A percentile compares a stretch with the other conserved stretches of the same genome.
phyloP scores from a whole-genome alignment of 2,113 vertebrate species.

The Isichthys henryi region DNA sequence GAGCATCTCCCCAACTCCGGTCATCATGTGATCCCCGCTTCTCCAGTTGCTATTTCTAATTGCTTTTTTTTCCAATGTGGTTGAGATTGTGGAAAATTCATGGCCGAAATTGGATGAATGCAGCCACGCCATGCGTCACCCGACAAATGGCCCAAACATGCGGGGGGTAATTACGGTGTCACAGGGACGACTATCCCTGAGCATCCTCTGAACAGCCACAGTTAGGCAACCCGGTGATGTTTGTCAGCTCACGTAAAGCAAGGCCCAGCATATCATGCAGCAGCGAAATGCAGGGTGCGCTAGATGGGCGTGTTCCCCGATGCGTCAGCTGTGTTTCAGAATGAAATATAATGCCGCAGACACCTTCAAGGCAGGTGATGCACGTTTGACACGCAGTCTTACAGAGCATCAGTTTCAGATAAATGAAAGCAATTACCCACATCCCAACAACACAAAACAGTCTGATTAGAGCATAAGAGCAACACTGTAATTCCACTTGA shows the following conservation, averaged over 20 bases:
- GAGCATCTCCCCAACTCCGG: slow-evolving; percentile 18
- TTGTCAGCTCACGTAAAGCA: slow-evolving; percentile 47
- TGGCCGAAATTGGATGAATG: not conserved
- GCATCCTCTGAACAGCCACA: slow-evolving; percentile 29
- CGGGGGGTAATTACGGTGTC: too few relatives aligned
- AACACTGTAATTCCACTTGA: slow-evolving; percentile 45
- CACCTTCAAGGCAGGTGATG: not conserved
- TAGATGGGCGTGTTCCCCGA: slow-evolving; percentile 57
- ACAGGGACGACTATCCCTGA: not conserved
- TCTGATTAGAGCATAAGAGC: slow-evolving; percentile 40
- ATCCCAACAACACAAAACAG: slow-evolving; percentile 32
- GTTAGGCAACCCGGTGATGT: slow-evolving; percentile 38
- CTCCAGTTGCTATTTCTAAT: slow-evolving; percentile 15
- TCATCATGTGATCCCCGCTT: slow-evolving; percentile 11
- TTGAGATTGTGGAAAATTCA: not conserved
- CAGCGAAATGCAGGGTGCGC: slow-evolving; percentile 52
- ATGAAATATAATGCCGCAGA: slow-evolving; percentile 23
- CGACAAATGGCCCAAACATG: not conserved
- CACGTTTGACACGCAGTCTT: not conserved
- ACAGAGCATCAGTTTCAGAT: not conserved
- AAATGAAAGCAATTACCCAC: slow-evolving; percentile 29
- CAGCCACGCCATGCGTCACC: not conserved
- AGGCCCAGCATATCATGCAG: slow-evolving; percentile 45
- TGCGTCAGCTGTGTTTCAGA: slow-evolving; percentile 33
- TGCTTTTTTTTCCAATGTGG: not conserved